phyloP scores from a whole-genome alignment of 2,797 vertebrate species.

The Eidolon dupreanum region DNA sequence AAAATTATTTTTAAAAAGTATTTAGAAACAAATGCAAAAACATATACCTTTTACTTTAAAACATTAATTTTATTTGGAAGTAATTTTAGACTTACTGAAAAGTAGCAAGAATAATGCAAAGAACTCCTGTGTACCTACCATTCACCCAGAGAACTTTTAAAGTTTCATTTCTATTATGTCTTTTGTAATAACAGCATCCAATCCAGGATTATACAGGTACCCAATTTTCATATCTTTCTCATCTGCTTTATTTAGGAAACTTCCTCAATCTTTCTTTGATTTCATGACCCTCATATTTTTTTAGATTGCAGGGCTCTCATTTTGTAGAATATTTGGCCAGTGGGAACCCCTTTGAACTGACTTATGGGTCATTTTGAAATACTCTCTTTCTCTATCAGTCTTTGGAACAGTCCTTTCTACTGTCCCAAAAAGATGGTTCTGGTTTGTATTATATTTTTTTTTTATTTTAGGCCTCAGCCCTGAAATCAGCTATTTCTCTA shows the following conservation, averaged over 20 bases:
- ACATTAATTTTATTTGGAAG: neutral
- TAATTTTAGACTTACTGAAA: slow-evolving; percentile 15
- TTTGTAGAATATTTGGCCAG: neutral
- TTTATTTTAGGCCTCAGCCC: neutral
- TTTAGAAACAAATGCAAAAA: slow-evolving; percentile 8
- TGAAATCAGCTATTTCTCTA: neutral
- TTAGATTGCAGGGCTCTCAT: neutral
- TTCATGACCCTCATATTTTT: neutral
- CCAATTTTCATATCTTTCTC: neutral
- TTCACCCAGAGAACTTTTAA: neutral
- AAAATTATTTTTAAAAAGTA: neutral
- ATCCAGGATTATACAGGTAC: neutral
- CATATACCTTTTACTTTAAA: neutral
- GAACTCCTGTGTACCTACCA: no score
- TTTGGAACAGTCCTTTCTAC: neutral
- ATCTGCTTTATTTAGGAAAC: neutral
- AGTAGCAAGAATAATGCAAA: neutral
- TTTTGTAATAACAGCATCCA: neutral
- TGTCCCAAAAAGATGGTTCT: neutral
- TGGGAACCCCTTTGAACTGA: neutral
- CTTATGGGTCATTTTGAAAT: neutral
- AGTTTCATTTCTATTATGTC: neutral
- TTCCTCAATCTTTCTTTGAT: neutral
- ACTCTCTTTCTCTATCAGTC: neutral
- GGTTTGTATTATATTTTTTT: neutral